Evolutionary conservation across 2,113 vertebrate genomes (phyloP).

Genomic region (Salvelinus fontinalis): DNA sequence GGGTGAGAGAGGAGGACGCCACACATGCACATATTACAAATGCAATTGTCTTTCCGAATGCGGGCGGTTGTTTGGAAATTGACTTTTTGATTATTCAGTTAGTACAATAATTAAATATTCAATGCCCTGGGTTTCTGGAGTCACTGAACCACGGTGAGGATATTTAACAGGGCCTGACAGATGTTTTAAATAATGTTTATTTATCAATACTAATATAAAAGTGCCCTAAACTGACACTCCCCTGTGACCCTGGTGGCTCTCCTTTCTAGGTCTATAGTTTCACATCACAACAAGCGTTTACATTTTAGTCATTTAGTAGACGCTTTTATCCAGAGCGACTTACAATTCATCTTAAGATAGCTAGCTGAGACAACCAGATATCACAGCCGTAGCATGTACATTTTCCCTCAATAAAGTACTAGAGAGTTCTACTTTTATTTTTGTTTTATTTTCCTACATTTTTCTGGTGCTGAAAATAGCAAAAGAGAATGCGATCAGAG

Average conservation of each 20-base stretch:
- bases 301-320: no score
- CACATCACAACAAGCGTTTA: not conserved
- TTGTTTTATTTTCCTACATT: not conserved
- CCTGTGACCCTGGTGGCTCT: conserved; percentile 35
- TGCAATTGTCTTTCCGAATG: conserved; percentile 74
- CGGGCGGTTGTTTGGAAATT: conserved; percentile 69
- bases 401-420: not conserved
- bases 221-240: conserved; percentile 58
- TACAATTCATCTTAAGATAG: no score
- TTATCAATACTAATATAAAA: conserved; percentile 76
- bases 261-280: not conserved
- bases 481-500: not conserved
- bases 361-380: no score
- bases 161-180: conserved; percentile 77
- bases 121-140: conserved; percentile 73
- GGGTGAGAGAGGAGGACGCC: conserved; percentile 48
- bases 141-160: conserved; percentile 71
- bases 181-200: conserved; percentile 83
- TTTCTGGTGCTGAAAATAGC: not conserved
- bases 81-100: conserved; percentile 81
- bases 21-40: conserved; percentile 74
- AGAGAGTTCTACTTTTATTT: no score
- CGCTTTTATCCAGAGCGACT: no score
- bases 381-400: no score
- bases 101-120: conserved; percentile 80